Evolutionary conservation across 2,113 vertebrate species (phyloP).

Genomic region (Engystomops pustulosus): DNA sequence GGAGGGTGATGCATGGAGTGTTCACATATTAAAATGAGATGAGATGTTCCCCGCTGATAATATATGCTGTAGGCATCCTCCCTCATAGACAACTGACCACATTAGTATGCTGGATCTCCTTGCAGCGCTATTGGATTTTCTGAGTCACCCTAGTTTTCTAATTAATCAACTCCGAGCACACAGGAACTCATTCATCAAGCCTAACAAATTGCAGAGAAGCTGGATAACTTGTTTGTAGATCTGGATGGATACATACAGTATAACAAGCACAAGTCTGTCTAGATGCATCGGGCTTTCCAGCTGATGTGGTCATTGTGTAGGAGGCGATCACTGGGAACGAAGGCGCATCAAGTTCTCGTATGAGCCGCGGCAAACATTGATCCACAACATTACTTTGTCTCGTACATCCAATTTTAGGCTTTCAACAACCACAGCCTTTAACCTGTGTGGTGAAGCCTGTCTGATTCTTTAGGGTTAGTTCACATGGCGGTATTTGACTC

Average conservation of each 20-base stretch:
- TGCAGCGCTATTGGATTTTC: slow-evolving; percentile 48
- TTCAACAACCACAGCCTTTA: too few relatives aligned
- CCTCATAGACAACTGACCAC: slow-evolving; percentile 8
- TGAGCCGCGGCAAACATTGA: not conserved
- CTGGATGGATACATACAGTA: slow-evolving; percentile 29
- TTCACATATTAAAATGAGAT: slow-evolving; percentile 44
- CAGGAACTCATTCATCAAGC: slow-evolving; percentile 53
- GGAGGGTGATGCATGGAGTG: slow-evolving; percentile 3
- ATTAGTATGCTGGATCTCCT: slow-evolving; percentile 40
- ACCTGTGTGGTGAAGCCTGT: not conserved
- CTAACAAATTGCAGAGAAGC: slow-evolving; percentile 43
- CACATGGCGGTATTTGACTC: too few relatives aligned
- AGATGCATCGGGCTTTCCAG: slow-evolving; percentile 30
- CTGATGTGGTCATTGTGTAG: slow-evolving; percentile 46
- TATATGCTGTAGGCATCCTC: slow-evolving; percentile 42
- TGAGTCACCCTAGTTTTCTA: slow-evolving; percentile 57
- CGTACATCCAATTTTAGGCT: not conserved
- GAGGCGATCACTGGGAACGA: not conserved
- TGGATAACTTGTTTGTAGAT: slow-evolving; percentile 52
- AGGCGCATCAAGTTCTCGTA: not conserved
- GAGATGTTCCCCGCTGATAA: slow-evolving; percentile 44
- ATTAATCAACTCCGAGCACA: slow-evolving; percentile 55
- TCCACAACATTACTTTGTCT: not conserved
- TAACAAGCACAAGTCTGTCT: slow-evolving; percentile 23
- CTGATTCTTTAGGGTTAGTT: not conserved